Evolutionary conservation across 2,113 vertebrate genomes (phyloP), one percentile per base, ranked within the genome.

Genomic region (Diphyllodes magnificus): DNA sequence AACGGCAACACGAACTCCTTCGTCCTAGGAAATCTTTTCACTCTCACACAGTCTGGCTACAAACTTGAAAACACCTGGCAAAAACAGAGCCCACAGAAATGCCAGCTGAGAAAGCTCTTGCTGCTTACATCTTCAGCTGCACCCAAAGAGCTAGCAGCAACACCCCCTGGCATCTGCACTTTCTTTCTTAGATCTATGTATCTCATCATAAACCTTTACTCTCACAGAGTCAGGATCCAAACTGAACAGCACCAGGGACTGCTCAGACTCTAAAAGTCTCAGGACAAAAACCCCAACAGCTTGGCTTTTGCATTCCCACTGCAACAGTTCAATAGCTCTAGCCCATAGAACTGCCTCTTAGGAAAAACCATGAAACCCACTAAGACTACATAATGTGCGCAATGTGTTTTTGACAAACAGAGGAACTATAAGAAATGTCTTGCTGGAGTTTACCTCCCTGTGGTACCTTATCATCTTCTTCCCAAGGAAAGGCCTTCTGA

Each of bases 351-450:
- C 25, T 47, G 11, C 33, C 25, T 45, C 5, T 30, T 10, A 30
- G 33, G 15, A 59, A 47, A 75, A 23, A 20, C 25, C 15, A 7
- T 30, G 9, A 30, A 75, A 59, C 8, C 11, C 25, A 17, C 19
- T 13, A 11, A 37, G 25, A 23, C 11, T 4, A 6, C 54, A 17
- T 3, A 3, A 22, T 14, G 11, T 8, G 19, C 5, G 1, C 14
- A 30, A 7, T 33, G 13, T n/a, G 27, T 35, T 33, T 28, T 57
- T 57, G 40, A 8, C 24, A 45, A 45, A 35, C 24, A 22, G 40
- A 45, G 33, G 53, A 73, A 6, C 53, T 57, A 3, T 15, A 25
- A 33, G 16, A 44, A n/a, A 56, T 21, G 10, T 28, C 24, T 44
- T 44, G 39, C 22, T 44, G 10, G 17, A 27, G 10, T 21, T 72